Base-by-base conservation (phyloP, 2,113 vertebrate genomes). In the Zeus faber region DNA sequence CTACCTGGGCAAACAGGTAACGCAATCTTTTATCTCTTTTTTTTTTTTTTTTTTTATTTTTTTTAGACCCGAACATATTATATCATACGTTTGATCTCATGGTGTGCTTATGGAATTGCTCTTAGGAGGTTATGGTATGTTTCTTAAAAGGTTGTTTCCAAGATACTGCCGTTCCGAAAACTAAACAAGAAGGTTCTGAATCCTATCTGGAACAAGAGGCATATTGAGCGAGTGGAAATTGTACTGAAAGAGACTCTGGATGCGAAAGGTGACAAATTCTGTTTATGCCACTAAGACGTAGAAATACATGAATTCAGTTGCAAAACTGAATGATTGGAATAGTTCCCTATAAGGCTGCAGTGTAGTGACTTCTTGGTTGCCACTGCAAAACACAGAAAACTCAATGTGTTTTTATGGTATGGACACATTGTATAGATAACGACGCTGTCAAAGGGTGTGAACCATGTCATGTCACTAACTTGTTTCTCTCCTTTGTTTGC, bases 1-100 rank as follows among this genome's bases (percentile, higher is more conserved):
- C 54, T 99, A 99, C 84, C 83, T 99, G 35, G 96, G 95, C 52
- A 99, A 99, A 39, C 95, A 97, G 93, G 97, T 98, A 55, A 83
- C 54, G 7, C 54, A 16, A 25, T 20, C 13, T 14, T 14, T 0
- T 17, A 0, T 0, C n/a, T n/a, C n/a, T n/a, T n/a, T n/a, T n/a
- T n/a, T n/a, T n/a, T n/a, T n/a, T n/a, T n/a, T n/a, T n/a, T n/a
- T n/a, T n/a, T n/a, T n/a, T n/a, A n/a, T n/a, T n/a, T n/a, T n/a
- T n/a, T n/a, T n/a, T n/a, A n/a, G n/a, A n/a, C n/a, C n/a, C n/a
- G n/a, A n/a, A n/a, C n/a, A n/a, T n/a, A n/a, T n/a, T n/a, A n/a
- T n/a, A n/a, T n/a, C n/a, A n/a, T n/a, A n/a, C n/a, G n/a, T n/a
- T n/a, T n/a, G n/a, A n/a, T n/a, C n/a, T n/a, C n/a, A n/a, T n/a